Base-by-base conservation (phyloP, 1,140 invertebrate species). In the Diorhabda sublineata region DNA sequence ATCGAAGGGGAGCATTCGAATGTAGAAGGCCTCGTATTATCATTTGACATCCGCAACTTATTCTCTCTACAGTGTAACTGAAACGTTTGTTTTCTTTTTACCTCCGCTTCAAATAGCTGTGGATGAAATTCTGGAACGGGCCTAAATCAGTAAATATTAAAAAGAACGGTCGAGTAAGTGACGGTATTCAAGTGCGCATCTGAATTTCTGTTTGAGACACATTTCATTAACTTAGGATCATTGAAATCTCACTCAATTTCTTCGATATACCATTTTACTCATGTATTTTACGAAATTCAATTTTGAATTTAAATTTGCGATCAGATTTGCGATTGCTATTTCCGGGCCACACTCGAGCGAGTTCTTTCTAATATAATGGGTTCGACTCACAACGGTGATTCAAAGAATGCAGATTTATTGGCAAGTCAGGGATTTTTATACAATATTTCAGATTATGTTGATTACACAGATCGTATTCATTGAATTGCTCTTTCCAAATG, bases 281-380 rank as follows among this genome's bases (percentile, higher is more conserved):
- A 45, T 73, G 59, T 64, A 73, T 72, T 69, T 64, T 57, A 71
- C 64, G 60, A 70, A 74, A 74, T 74, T 74, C 73, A 73, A 74
- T 74, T 69, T 60, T 44, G 70, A 74, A 74, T 73, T 71, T 64
- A 71, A 74, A 74, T 74, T 69, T 70, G 70, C 70, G 73, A 74
- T 73, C 73, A 73, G 73, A 73, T 74, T 74, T 73, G 71, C 69
- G 68, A 69, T 68, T 69, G 71, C 69, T 70, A 73, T 73, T 72
- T 73, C 73, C 66, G 66, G 60, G 68, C 58, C 71, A 59, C 60
- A 71, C 67, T 69, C 60, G 67, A 62, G 58, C 71, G 66, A 64
- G 26, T 67, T 67, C 57, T 45, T 61, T 45, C 45, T 11, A 45
- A 61, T 67, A 67, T 65, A 65, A 65, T 65, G 44, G 64, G 56